Base-by-base conservation (phyloP, 2,797 vertebrate genomes). In the Diceros bicornis region DNA sequence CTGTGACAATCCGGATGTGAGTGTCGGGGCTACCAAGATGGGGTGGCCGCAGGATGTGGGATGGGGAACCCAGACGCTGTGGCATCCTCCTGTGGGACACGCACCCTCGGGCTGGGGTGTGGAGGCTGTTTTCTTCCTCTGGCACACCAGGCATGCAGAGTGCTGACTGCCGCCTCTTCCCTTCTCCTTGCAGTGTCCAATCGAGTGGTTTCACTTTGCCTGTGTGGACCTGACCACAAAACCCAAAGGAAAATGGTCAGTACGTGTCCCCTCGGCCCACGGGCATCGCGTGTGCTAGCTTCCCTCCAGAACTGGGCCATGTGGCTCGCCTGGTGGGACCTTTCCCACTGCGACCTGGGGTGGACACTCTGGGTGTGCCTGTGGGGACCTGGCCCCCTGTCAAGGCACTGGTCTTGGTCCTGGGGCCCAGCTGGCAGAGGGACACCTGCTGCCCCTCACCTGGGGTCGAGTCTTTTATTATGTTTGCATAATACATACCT, bases 181-280 rank as follows among this genome's bases (percentile, higher is more conserved):
- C 85, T 71, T 93, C 97, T 6, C 86, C 68, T 85, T 94, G 79
- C 97, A 99, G 99, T 99, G 99, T 98, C 99, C 99, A 0, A 99
- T 99, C 7, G 99, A 99, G 95, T 99, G 99, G 99, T 99, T 99
- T 98, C 99, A 99, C 98, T 99, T 99, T 64, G 99, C 99, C 69
- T 99, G 99, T 77, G 99, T 99, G 97, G 99, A 99, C 97, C 99
- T 99, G 50, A 99, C 99, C 92, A 99, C 99, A 55, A 99, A 99
- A 98, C 99, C 99, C 52, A 99, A 99, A 99, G 99, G 99, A 97
- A 99, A 99, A 99, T 99, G 99, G 99, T 99, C 98, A 98, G 99
- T 99, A 34, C 47, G 62, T 50, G 85, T 47, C n/a, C 21, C 4
- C 14, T 47, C 8, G 50, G 3, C 34, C 23, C 0, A n/a, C 0